Evolutionary conservation across 2,797 vertebrate species (phyloP).

Genomic region (Rhinichthys osculus): DNA sequence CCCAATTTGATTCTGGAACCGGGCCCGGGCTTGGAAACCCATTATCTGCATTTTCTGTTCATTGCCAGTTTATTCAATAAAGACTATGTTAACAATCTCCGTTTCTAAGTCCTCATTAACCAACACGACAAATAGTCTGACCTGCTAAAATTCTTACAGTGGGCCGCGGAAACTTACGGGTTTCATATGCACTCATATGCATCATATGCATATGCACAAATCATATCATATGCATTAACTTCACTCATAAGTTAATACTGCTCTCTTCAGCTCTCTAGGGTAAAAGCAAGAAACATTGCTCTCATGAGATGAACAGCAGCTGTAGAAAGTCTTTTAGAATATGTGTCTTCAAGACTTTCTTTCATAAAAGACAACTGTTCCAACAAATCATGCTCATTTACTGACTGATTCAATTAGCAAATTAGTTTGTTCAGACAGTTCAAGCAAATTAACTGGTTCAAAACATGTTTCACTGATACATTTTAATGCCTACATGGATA

Average conservation of each 20-base stretch:
- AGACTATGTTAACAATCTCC: too few relatives aligned
- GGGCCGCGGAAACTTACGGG: too few relatives aligned
- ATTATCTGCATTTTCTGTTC: too few relatives aligned
- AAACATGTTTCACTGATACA: not conserved
- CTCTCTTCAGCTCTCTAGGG: not conserved
- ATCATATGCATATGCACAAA: too few relatives aligned
- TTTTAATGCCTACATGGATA: not conserved
- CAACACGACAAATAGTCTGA: too few relatives aligned
- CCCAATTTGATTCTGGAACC: too few relatives aligned
- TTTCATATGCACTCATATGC: too few relatives aligned
- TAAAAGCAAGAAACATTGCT: not conserved
- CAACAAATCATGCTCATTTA: not conserved
- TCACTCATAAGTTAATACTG: not conserved
- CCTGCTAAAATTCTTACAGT: too few relatives aligned
- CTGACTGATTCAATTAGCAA: not conserved
- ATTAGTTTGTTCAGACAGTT: not conserved
- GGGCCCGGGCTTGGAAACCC: too few relatives aligned
- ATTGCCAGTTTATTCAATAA: too few relatives aligned
- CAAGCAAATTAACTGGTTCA: not conserved
- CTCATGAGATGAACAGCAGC: conserved; percentile 5
- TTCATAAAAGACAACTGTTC: not conserved
- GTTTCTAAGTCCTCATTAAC: too few relatives aligned
- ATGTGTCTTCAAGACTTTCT: not conserved
- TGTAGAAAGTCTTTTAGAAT: not conserved
- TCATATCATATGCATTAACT: not conserved